These are phyloP conservation scores for Hycleus phaleratus DNA, from an alignment of 1,140 invertebrate genomes.

Conservation along the genomic window DNA sequence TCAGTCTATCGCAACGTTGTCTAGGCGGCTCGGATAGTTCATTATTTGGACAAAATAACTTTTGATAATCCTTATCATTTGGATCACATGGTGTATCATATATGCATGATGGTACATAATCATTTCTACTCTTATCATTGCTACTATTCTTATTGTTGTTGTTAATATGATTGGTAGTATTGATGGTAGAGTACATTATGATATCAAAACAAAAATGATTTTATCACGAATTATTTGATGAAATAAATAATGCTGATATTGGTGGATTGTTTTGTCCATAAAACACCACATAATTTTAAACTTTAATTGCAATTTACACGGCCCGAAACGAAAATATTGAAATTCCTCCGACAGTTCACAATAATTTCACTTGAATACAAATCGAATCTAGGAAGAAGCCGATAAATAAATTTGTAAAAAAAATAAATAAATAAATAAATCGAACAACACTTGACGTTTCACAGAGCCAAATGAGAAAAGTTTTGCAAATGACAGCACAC, in stretches of 20 bases:
- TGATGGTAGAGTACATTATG: constrained; percentile 7
- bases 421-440: too few species aligned
- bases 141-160: constrained; percentile 28
- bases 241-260: not conserved
- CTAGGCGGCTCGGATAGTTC: constrained; percentile 36
- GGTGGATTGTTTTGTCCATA: not conserved
- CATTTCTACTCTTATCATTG: constrained; percentile 15
- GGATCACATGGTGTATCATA: constrained; percentile 40
- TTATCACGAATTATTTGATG: constrained; percentile 2
- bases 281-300: not conserved
- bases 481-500: constrained; percentile 15
- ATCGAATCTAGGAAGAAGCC: not conserved
- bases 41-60: constrained; percentile 39
- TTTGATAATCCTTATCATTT: constrained; percentile 35
- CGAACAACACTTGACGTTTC: constrained; percentile 9
- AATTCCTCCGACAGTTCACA: too few species aligned
- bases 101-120: constrained; percentile 26
- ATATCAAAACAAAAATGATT: not conserved
- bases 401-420: too few species aligned
- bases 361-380: too few species aligned
- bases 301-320: not conserved
- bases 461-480: constrained; percentile 24
- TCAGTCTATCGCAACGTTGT: constrained; percentile 46
- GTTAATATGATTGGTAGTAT: constrained; percentile 3
- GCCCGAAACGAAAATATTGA: not conserved